Percentiles rank a stretch among this genome's conserved stretches.
Evolutionary conservation across 1,140 invertebrate genomes (phyloP).

Genomic region (Solen grandis): DNA sequence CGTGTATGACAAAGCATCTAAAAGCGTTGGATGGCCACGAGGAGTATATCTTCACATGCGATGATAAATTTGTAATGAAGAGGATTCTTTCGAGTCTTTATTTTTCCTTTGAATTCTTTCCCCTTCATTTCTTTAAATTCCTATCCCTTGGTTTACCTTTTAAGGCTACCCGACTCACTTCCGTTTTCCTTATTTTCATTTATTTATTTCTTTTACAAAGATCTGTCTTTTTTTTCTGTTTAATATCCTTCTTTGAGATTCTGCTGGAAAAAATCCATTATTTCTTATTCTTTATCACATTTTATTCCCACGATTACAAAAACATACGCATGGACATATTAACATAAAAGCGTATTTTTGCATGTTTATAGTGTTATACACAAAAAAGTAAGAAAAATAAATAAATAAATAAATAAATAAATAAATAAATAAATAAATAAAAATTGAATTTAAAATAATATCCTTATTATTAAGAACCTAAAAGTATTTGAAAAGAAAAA

Average conservation of each 20-base stretch:
- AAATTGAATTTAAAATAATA: too few species aligned
- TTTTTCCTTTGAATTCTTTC: neutral
- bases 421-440: too few species aligned
- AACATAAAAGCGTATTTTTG: too few species aligned
- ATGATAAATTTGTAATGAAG: constrained; percentile 13
- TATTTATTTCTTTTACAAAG: neutral
- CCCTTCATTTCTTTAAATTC: neutral
- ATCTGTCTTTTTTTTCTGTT: neutral
- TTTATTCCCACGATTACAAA: too few species aligned
- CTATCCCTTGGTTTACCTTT: neutral
- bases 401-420: too few species aligned
- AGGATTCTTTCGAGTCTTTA: neutral
- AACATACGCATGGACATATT: too few species aligned
- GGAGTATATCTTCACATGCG: constrained; percentile 47
- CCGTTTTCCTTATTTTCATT: neutral
- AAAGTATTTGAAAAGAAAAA: too few species aligned
- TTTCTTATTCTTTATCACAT: too few species aligned
- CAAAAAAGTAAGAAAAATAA: too few species aligned
- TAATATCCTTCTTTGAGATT: neutral
- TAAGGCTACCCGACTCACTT: neutral
- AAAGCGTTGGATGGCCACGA: constrained; percentile 44
- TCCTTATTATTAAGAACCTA: too few species aligned
- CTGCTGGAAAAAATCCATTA: too few species aligned
- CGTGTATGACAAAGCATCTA: constrained; percentile 44
- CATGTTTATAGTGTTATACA: too few species aligned